Conservation (phyloP, 2,888 invertebrate species). For the Lepidochrysops patricia region DNA sequence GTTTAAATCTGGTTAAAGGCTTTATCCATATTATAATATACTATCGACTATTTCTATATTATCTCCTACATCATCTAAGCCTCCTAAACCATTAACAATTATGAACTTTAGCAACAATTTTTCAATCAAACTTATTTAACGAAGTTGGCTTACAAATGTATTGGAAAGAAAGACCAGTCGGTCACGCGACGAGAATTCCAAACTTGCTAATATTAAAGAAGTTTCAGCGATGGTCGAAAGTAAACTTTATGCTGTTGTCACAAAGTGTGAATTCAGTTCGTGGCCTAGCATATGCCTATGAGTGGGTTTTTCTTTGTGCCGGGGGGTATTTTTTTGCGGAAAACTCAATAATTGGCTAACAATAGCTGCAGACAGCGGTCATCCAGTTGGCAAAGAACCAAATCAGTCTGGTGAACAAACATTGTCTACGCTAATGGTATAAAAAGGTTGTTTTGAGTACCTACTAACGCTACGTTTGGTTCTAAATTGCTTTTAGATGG, state of each 20-base stretch:
- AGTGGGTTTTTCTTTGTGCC: slow-evolving; percentile 8
- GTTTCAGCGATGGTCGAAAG: not conserved
- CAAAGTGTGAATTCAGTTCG: not conserved
- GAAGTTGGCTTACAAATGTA: slow-evolving; percentile 14
- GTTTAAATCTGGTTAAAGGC: too few relatives aligned
- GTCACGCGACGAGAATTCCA: slow-evolving; percentile 14
- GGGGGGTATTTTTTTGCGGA: slow-evolving; percentile 1
- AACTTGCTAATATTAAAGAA: slow-evolving; percentile 10
- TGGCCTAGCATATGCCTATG: not conserved
- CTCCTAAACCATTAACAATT: not conserved
- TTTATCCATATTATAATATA: too few relatives aligned
- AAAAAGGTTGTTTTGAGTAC: not conserved
- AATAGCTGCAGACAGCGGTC: slow-evolving; percentile 3
- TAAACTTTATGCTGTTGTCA: not conserved
- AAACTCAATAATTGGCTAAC: slow-evolving; percentile 12
- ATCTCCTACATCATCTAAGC: too few relatives aligned
- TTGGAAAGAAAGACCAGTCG: slow-evolving; percentile 14
- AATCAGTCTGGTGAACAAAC: not conserved
- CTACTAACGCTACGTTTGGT: not conserved
- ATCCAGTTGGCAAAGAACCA: not conserved
- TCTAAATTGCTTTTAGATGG: not conserved
- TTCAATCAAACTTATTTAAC: slow-evolving; percentile 15
- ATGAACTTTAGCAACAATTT: slow-evolving; percentile 12
- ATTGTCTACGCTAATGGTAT: not conserved
- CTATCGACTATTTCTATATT: too few relatives aligned